Evolutionary conservation across 1,140 invertebrate genomes (phyloP).

Genomic region (Drosophila arawakana): DNA sequence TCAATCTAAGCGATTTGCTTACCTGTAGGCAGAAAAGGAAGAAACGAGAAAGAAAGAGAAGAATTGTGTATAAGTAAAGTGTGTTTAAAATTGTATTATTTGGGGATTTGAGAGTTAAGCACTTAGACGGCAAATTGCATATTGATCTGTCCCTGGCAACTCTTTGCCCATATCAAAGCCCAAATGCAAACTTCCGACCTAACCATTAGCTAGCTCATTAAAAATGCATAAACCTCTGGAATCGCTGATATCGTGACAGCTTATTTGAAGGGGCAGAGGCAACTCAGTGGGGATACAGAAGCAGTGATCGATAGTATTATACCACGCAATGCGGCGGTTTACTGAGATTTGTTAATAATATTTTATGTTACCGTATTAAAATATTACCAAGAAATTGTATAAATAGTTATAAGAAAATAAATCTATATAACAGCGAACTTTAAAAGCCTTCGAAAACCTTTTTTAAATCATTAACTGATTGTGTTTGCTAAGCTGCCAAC

Average conservation of each 20-base stretch:
- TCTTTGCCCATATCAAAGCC: slow-evolving; percentile 71
- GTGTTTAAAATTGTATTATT: slow-evolving; percentile 21
- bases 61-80: slow-evolving; percentile 5
- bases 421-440: too few species aligned
- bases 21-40: slow-evolving; percentile 60
- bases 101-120: slow-evolving; percentile 8
- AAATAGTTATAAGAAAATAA: too few species aligned
- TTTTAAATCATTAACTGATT: not conserved
- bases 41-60: slow-evolving; percentile 13
- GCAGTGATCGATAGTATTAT: slow-evolving; percentile 12
- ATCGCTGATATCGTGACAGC: slow-evolving; percentile 22
- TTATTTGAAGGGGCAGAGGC: not conserved
- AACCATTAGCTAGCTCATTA: slow-evolving; percentile 66
- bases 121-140: slow-evolving; percentile 37
- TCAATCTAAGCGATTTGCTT: slow-evolving; percentile 39
- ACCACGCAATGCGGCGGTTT: not conserved
- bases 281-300: not conserved
- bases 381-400: too few species aligned
- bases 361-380: too few species aligned
- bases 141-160: slow-evolving; percentile 32
- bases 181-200: slow-evolving; percentile 29
- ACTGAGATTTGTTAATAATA: too few species aligned
- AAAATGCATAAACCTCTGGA: slow-evolving; percentile 60
- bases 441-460: too few species aligned
- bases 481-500: not conserved